Percentiles rank a stretch among this genome's conserved stretches.
Evolutionary conservation across 1,140 invertebrate genomes (phyloP).

Genomic region (Acromyrmex heyeri): DNA sequence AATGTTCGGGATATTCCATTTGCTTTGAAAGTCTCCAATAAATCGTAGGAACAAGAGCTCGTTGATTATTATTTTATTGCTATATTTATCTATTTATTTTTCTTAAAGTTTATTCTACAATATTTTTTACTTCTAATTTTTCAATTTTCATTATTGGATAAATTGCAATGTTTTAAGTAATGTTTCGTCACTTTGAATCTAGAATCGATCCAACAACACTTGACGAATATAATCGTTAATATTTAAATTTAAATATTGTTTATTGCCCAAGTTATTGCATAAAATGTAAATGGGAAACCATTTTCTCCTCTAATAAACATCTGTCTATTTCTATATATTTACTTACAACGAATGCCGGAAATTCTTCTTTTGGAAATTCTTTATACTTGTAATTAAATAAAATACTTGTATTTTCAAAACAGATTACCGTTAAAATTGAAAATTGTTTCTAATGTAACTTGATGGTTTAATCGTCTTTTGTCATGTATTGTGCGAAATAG

Average conservation of each 20-base stretch:
- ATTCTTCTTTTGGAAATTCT: not conserved
- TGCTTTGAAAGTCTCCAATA: not conserved
- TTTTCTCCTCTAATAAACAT: not conserved
- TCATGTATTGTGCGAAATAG: not conserved
- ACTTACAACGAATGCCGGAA: not conserved
- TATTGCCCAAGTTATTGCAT: no score
- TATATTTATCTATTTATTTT: not conserved
- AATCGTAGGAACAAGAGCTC: not conserved
- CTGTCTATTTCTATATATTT: not conserved
- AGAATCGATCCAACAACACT: no score
- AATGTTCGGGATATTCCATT: constrained; percentile 23
- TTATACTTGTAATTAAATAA: no score
- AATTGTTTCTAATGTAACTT: not conserved
- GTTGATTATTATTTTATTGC: not conserved
- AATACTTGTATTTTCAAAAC: not conserved
- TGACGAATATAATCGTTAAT: no score
- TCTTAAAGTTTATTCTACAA: not conserved
- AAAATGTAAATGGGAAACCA: no score
- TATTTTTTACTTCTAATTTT: not conserved
- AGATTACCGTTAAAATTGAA: not conserved
- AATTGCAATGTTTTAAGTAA: not conserved
- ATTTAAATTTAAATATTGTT: no score
- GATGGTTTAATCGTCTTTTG: not conserved
- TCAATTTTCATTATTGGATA: not conserved
- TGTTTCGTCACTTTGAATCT: no score